Base-by-base conservation (phyloP, 2,797 vertebrate species). In the Pithecia hirsuta region DNA sequence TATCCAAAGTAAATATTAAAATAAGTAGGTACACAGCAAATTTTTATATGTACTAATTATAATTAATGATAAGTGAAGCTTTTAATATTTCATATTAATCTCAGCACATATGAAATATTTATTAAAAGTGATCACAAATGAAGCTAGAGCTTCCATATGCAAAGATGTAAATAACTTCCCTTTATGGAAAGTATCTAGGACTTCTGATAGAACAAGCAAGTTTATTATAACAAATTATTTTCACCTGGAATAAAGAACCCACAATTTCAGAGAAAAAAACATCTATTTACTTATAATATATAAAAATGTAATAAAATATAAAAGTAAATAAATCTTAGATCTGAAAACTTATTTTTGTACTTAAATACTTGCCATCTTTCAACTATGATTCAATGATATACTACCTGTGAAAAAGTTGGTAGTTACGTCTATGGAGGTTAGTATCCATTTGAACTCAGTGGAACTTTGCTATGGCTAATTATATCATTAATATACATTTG, bases 231-330 rank as follows among this genome's bases (percentile, higher is more conserved):
- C 48, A 83, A 92, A 95, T 79, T 80, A 10, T 74, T 95, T 93
- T 86, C 39, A 92, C 0, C 20, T 57, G 59, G 22, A 87, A 93
- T 85, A 24, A 83, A 92, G 13, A 90, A 88, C 1, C 7, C 41
- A 67, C 28, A n/a, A 48, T 26, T 93, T 87, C 44, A 86, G 19
- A 39, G 84, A 89, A 82, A 94, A 67, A 93, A 82, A 41, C 0
- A 59, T 28, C n/a, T 41, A 48, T 33, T 67, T n/a, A 33, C 33
- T 88, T 36, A 0, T 15, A 93, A 79, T 10, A 87, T 67, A 74
- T 67, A 79, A 83, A 96, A 89, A 48, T 46, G 5, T 55, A 96
- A 81, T 88, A 93, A 91, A 87, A 86, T 84, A 11, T 48, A 96
- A 85, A 94, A 86, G 26, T 59, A 74, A 95, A 75, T 55, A 52